phyloP scores from a whole-genome alignment of 1,140 invertebrate species.

The Idris sp. region DNA sequence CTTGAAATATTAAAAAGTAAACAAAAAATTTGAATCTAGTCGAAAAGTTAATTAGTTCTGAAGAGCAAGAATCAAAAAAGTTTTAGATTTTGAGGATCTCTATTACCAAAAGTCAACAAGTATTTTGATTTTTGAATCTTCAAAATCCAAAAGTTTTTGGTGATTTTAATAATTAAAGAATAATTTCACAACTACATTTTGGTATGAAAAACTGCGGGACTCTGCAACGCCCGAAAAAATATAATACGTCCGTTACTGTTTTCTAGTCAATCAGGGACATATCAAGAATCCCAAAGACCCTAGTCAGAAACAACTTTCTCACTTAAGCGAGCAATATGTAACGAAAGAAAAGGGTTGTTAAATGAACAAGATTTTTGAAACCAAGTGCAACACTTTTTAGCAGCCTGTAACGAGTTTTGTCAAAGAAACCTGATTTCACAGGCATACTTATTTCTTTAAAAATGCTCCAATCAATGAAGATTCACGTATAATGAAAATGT shows the following conservation, averaged over 20 bases:
- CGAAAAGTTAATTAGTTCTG: too few species aligned
- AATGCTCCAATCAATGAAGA: conserved; percentile 1
- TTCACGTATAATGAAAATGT: conserved; percentile 15
- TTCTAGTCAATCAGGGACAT: conserved; percentile 48
- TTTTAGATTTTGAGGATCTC: too few species aligned
- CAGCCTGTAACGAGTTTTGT: conserved; percentile 26
- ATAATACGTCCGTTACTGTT: conserved; percentile 21
- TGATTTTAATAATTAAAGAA: too few species aligned
- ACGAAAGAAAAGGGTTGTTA: conserved; percentile 37
- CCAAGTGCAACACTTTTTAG: conserved; percentile 23
- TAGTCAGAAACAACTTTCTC: conserved; percentile 27
- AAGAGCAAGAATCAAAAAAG: too few species aligned
- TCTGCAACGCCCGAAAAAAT: background rate
- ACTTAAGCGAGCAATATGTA: conserved; percentile 3
- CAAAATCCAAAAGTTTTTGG: too few species aligned
- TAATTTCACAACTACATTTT: too few species aligned
- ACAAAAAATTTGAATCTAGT: too few species aligned
- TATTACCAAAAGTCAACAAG: too few species aligned
- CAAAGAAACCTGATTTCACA: conserved; percentile 24
- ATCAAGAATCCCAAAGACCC: conserved; percentile 42
- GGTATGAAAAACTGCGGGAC: too few species aligned
- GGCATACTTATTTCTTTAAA: background rate
- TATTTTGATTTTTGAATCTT: too few species aligned
- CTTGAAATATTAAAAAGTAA: too few species aligned
- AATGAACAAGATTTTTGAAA: conserved; percentile 29